phyloP scores from a whole-genome alignment of 2,113 vertebrate species.

The Rhineura floridana region DNA sequence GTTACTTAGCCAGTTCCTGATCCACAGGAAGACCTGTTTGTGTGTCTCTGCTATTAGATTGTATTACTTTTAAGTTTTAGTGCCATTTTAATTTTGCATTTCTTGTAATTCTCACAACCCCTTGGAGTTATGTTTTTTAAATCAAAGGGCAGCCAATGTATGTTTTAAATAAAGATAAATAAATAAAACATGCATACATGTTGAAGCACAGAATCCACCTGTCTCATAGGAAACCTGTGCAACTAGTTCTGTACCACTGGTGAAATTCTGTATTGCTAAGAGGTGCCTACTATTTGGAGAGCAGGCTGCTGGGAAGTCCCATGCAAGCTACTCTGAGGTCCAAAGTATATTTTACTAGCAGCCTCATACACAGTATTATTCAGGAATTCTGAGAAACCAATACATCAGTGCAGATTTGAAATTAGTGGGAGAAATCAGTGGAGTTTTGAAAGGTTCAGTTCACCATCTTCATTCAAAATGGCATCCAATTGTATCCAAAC shows the following conservation, averaged over 20 bases:
- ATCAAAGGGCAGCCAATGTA: neutral
- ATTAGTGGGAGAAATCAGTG: too few relatives aligned
- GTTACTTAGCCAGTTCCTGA: too few relatives aligned
- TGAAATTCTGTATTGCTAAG: neutral
- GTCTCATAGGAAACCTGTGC: neutral
- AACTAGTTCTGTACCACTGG: neutral
- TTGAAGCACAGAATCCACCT: neutral
- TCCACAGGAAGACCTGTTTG: too few relatives aligned
- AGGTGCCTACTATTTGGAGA: neutral
- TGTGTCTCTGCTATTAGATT: neutral
- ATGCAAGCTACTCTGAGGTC: neutral
- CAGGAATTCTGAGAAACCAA: too few relatives aligned
- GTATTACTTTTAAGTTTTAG: neutral
- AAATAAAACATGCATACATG: neutral
- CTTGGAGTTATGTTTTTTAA: neutral
- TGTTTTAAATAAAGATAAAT: neutral
- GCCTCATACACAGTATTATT: too few relatives aligned
- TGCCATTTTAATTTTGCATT: neutral
- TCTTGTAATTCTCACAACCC: neutral
- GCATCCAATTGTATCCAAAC: too few relatives aligned
- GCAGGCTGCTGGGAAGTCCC: neutral
- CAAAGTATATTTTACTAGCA: neutral
- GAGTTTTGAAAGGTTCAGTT: too few relatives aligned
- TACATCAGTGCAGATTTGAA: too few relatives aligned
- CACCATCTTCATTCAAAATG: too few relatives aligned